Base-by-base conservation (phyloP, 1,140 invertebrate genomes). In the Aphelenchoides besseyi region DNA sequence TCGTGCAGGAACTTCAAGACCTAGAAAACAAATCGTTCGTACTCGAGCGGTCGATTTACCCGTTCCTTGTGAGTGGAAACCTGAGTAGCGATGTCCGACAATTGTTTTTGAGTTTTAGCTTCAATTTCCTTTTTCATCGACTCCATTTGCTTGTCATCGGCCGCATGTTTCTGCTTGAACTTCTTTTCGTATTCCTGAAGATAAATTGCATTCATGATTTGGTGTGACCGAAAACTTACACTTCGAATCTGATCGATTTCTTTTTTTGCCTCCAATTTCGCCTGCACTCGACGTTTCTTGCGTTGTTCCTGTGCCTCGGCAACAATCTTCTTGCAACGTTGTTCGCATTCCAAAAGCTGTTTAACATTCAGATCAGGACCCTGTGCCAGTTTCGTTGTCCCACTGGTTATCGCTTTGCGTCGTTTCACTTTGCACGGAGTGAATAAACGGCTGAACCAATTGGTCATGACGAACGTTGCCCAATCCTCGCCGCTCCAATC, bases 151-250 rank as follows among this genome's bases (percentile, higher is more conserved):
- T 59, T 59, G 55, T 18, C 18, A 12, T 12, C 5, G 23, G 18
- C 5, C 5, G 55, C 55, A 12, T 48, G 41, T 23, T 48, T 48
- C 41, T 48, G 41, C 23, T 59, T 28, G 26, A 59, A 59, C 32
- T 59, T 59, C 55, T 8, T 18, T 33, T 59, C 55, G 55, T 23
- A 59, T 23, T 59, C 55, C 55, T 59, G 18, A 59, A 59, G 5
- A 23, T 18, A 5, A 33, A 59, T 12, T 16, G 41, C 12, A 23
- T 16, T 48, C 12, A 48, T 8, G 18, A 33, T 5, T 59, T 5
- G 18, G 55, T 28, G 5, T 8, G 18, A 59, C 12, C 26, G 18
- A 33, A 23, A 33, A 59, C 55, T 59, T 33, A 59, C 55, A 5
- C 12, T 33, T 8, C 32, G 5, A 5, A 59, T 8, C 23, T 59